Conservation (phyloP, 2,888 invertebrate species). For the Schrankia costaestrigalis region DNA sequence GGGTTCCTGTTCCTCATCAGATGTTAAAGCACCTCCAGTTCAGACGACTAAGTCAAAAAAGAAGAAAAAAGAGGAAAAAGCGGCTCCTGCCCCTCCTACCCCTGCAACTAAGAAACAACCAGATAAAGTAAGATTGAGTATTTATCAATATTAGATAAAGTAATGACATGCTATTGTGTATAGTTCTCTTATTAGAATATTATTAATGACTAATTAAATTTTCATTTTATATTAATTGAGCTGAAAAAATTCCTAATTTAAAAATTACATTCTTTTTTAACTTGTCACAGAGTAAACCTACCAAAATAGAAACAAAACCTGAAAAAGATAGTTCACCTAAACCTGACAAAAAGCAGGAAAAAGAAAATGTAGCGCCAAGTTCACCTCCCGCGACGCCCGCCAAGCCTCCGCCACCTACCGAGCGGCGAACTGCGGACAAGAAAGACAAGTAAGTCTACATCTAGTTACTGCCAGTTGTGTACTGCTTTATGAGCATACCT, state of each 20-base stretch:
- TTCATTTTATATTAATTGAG: no score
- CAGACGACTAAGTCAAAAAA: slow-evolving; percentile 83
- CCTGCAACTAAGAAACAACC: slow-evolving; percentile 58
- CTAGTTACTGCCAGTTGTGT: no score
- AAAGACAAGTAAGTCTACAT: slow-evolving; percentile 64
- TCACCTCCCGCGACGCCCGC: slow-evolving; percentile 59
- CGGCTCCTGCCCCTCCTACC: slow-evolving; percentile 46
- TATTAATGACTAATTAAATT: no score
- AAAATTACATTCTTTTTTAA: background rate
- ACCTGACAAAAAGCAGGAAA: slow-evolving; percentile 70
- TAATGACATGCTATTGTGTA: no score
- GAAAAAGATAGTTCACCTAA: slow-evolving; percentile 60
- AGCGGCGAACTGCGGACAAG: slow-evolving; percentile 49
- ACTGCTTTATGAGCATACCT: background rate
- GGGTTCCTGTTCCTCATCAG: slow-evolving; percentile 93
- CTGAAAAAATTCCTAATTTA: background rate
- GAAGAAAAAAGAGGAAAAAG: slow-evolving; percentile 68
- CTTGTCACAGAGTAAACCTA: slow-evolving; percentile 52
- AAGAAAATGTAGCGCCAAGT: slow-evolving; percentile 73
- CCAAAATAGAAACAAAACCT: slow-evolving; percentile 57
- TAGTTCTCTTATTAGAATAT: no score
- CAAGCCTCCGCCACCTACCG: slow-evolving; percentile 39
- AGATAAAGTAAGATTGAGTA: slow-evolving; percentile 64
- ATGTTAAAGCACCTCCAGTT: slow-evolving; percentile 87
- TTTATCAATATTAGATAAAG: background rate